phyloP scores from a whole-genome alignment of 2,888 invertebrate species.

The Cyaniris semiargus region DNA sequence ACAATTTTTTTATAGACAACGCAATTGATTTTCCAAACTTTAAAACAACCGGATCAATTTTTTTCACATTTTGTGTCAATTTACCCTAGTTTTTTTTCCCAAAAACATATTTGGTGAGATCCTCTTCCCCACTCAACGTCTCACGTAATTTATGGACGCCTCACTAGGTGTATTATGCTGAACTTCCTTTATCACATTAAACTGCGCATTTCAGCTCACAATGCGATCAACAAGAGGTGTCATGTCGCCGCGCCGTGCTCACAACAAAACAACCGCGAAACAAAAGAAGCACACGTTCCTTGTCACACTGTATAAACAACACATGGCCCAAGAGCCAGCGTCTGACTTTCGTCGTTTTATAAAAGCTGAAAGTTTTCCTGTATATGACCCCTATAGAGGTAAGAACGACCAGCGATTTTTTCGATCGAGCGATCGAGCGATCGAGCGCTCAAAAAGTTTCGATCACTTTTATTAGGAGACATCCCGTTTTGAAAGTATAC shows the following conservation, averaged over 20 bases:
- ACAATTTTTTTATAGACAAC: too few relatives aligned
- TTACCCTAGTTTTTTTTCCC: not conserved
- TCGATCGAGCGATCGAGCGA: too few relatives aligned
- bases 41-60: too few relatives aligned
- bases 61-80: too few relatives aligned
- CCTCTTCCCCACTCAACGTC: not conserved
- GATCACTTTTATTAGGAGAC: too few relatives aligned
- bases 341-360: too few relatives aligned
- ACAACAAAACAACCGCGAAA: conserved; percentile 25
- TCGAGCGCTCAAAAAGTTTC: too few relatives aligned
- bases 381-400: too few relatives aligned
- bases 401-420: too few relatives aligned
- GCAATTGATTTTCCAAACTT: too few relatives aligned
- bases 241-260: not conserved
- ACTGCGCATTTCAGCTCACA: not conserved
- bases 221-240: conserved; percentile 12
- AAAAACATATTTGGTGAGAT: not conserved
- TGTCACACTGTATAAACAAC: conserved; percentile 36
- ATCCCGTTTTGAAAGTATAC: too few relatives aligned
- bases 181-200: not conserved
- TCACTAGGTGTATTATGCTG: not conserved
- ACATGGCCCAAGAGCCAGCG: not conserved
- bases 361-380: too few relatives aligned
- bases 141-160: not conserved
- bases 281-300: conserved; percentile 32